Evolutionary conservation across 2,797 vertebrate species (phyloP).

Genomic region (Pygocentrus nattereri): DNA sequence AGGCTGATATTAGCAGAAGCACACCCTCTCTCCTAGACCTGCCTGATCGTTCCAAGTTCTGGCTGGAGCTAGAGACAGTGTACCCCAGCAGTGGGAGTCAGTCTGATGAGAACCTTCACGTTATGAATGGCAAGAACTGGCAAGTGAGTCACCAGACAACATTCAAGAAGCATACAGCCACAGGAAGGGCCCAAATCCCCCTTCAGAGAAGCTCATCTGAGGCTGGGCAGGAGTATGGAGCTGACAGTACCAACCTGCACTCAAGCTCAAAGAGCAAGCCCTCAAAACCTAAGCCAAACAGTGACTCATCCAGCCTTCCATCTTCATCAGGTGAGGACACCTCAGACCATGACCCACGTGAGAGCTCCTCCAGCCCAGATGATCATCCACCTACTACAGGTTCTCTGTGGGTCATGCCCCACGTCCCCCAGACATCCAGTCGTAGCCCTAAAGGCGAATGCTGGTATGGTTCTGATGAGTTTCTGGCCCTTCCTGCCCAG

Average conservation of each 20-base stretch:
- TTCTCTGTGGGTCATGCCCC: conserved; percentile 60
- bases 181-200: conserved; percentile 59
- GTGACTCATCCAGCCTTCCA: conserved; percentile 71
- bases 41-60: conserved; percentile 89
- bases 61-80: conserved; percentile 84
- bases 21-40: conserved; percentile 86
- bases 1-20: conserved; percentile 87
- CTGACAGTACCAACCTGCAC: conserved; percentile 16
- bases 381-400: conserved; percentile 60
- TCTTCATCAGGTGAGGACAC: conserved; percentile 63
- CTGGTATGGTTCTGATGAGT: conserved; percentile 97
- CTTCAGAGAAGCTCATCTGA: conserved; percentile 73
- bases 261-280: conserved; percentile 39
- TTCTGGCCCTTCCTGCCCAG: conserved; percentile 93
- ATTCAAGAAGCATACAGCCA: conserved; percentile 42
- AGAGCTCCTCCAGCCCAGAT: conserved; percentile 61
- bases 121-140: conserved; percentile 71
- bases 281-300: conserved; percentile 40
- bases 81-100: conserved; percentile 84
- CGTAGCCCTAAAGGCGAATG: conserved; percentile 76
- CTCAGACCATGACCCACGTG: conserved; percentile 52
- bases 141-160: conserved; percentile 70
- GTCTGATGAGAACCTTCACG: conserved; percentile 86
- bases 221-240: conserved; percentile 62
- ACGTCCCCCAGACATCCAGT: conserved; percentile 20